Evolutionary conservation across 2,113 vertebrate species (phyloP).

Genomic region (Phasianus colchicus): DNA sequence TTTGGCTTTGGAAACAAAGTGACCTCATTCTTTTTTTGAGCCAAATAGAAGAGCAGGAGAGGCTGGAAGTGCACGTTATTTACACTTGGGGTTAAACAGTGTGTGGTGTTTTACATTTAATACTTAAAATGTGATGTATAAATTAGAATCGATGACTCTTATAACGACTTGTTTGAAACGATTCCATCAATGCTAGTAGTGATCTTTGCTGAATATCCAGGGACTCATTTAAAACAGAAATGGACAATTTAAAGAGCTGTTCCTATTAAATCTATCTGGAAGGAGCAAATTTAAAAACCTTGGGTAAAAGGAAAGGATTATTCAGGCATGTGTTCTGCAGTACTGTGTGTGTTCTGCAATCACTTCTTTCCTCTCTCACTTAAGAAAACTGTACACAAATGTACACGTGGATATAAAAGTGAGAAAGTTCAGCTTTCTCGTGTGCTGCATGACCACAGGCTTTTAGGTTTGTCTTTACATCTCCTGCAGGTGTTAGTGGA

Average conservation of each 20-base stretch:
- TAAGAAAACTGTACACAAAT: neutral
- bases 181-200: neutral
- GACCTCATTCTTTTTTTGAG: neutral
- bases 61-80: neutral
- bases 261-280: neutral
- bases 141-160: neutral
- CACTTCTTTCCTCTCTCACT: neutral
- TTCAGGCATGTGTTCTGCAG: neutral
- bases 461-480: neutral
- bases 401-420: fast-evolving
- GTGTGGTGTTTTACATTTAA: neutral
- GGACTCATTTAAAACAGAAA: neutral
- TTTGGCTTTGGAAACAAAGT: constrained; percentile 20
- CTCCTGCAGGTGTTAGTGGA: neutral
- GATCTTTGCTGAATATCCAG: neutral
- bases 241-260: neutral
- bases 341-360: neutral
- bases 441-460: neutral
- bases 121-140: neutral
- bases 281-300: neutral
- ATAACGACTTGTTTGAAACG: neutral
- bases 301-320: neutral
- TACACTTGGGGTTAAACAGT: neutral
- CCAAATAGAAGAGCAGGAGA: neutral
- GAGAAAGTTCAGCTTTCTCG: neutral